phyloP scores from a whole-genome alignment of 2,888 invertebrate species.

The Pherbina coryleti region DNA sequence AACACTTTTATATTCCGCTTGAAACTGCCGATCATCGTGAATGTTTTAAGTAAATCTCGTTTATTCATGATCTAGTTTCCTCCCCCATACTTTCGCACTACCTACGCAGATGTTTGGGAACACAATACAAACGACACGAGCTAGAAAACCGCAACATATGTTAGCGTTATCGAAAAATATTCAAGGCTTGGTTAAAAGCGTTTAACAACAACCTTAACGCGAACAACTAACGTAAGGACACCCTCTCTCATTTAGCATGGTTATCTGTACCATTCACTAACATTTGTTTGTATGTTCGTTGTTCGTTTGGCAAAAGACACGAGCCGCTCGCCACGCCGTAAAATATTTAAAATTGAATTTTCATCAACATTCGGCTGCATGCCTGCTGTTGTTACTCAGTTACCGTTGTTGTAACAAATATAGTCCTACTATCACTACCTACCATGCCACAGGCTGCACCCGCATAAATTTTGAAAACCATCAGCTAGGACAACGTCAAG shows the following conservation, averaged over 20 bases:
- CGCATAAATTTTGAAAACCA: slow-evolving; percentile 10
- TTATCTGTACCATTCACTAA: slow-evolving; percentile 4
- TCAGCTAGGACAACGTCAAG: background rate
- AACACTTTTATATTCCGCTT: too few species aligned
- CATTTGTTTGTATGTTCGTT: too few species aligned
- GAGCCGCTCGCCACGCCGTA: background rate
- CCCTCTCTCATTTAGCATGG: slow-evolving; percentile 22
- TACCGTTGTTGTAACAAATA: background rate
- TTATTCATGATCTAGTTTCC: background rate
- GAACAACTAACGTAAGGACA: slow-evolving; percentile 16
- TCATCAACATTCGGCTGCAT: background rate
- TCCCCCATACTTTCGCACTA: background rate
- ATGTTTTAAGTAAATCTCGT: background rate
- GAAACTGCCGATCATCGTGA: background rate
- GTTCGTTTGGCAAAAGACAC: background rate
- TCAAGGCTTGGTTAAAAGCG: slow-evolving; percentile 10
- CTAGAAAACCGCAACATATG: slow-evolving; percentile 36
- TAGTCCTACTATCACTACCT: background rate
- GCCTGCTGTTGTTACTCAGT: slow-evolving; percentile 14
- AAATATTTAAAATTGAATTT: slow-evolving; percentile 24
- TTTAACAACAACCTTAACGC: background rate
- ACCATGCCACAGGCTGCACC: background rate
- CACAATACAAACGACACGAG: slow-evolving; percentile 49
- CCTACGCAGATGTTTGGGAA: slow-evolving; percentile 31
- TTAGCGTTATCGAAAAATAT: slow-evolving; percentile 13